Percentiles rank a stretch among this genome's conserved stretches.
These are phyloP conservation scores for Stenurella melanura DNA, from an alignment of 2,888 invertebrate genomes.

Conservation along the genomic window DNA sequence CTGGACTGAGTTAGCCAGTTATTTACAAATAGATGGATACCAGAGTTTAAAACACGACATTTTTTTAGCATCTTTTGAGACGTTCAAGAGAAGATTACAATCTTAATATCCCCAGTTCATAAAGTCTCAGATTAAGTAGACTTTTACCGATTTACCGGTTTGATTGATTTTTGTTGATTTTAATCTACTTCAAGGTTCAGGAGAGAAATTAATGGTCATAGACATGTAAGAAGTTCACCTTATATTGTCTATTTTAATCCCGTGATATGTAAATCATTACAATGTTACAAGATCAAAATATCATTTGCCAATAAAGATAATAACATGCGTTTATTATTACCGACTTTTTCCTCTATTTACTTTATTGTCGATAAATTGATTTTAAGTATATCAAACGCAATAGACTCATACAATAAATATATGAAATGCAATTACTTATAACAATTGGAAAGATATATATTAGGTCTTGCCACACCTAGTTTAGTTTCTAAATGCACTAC, in stretches of 20 bases:
- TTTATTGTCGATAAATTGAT: slow-evolving; percentile 46
- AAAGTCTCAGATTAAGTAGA: neutral
- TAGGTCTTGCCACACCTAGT: slow-evolving; percentile 41
- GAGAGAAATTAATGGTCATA: neutral
- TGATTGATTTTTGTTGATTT: neutral
- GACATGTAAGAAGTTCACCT: slow-evolving; percentile 22
- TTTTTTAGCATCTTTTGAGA: too few species aligned
- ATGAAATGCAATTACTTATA: slow-evolving; percentile 42
- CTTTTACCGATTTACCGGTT: neutral
- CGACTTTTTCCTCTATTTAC: slow-evolving; percentile 30
- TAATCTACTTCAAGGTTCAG: neutral
- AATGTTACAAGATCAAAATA: slow-evolving; percentile 3
- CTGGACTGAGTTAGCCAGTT: too few species aligned
- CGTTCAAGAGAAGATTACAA: too few species aligned
- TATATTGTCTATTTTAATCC: slow-evolving; percentile 11
- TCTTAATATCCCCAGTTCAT: too few species aligned
- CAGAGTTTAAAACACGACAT: too few species aligned
- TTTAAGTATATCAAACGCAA: slow-evolving; percentile 42
- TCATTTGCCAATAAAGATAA: slow-evolving; percentile 3
- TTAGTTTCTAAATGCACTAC: slow-evolving; percentile 42
- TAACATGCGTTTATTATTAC: neutral
- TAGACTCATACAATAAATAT: slow-evolving; percentile 29
- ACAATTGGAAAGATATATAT: slow-evolving; percentile 44
- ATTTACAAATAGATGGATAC: too few species aligned
- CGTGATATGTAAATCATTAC: neutral